A percentile compares a stretch with the other conserved stretches of the same genome.
Evolutionary conservation across 2,113 vertebrate genomes (phyloP).

Genomic region (Oncorhynchus mykiss): DNA sequence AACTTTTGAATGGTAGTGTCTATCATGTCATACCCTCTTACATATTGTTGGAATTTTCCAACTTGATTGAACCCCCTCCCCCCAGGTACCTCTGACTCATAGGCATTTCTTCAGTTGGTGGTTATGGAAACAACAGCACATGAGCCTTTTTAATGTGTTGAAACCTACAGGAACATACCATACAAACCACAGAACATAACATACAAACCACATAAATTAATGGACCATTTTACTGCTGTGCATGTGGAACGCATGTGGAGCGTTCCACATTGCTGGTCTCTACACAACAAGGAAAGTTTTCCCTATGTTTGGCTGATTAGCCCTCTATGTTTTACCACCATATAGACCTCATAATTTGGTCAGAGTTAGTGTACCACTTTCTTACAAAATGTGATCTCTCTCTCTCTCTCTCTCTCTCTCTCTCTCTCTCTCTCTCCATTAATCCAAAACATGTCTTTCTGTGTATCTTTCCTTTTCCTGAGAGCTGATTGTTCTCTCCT

Average conservation of each 20-base stretch:
- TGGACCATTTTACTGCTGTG: constrained; percentile 11
- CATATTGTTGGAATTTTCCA: no score
- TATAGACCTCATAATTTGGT: no score
- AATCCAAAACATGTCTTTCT: not conserved
- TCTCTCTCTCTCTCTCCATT: not conserved
- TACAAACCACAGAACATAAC: no score
- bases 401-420: not conserved
- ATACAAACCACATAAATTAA: constrained; percentile 14
- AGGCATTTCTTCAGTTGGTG: constrained; percentile 2
- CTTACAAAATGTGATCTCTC: not conserved
- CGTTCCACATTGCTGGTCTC: constrained; percentile 4
- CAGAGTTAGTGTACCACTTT: no score
- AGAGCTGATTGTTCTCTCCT: not conserved
- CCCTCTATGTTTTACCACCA: no score
- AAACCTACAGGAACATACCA: not conserved
- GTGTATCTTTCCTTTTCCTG: not conserved
- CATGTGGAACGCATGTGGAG: not conserved
- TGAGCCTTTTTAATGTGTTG: constrained; percentile 17
- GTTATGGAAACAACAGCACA: constrained; percentile 47
- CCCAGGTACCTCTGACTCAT: constrained; percentile 19
- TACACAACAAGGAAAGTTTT: not conserved
- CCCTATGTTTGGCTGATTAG: no score
- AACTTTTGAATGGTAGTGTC: not conserved
- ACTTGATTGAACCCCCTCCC: not conserved
- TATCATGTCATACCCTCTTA: constrained; percentile 8